Base-by-base conservation (phyloP, 2,113 vertebrate species). In the Onychorhynchus coronatus region DNA sequence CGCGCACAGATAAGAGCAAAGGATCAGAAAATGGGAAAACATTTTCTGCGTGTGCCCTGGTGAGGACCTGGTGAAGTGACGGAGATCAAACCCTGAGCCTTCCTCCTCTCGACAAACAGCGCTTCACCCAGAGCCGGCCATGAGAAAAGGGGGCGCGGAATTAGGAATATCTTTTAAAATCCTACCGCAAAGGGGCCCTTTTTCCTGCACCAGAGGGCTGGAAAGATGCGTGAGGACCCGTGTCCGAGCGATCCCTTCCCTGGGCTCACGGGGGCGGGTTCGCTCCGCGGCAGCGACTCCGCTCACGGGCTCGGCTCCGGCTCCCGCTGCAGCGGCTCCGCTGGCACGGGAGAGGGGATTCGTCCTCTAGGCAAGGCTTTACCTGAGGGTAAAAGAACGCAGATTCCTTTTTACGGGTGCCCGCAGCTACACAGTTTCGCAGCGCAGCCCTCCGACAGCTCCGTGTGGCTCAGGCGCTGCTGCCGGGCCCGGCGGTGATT, bases 401-500 rank as follows among this genome's bases (percentile, higher is more conserved):
- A 6, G 27, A 44, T 21, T 16, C 42, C 35, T 50, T 47, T 55
- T 9, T 5, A 11, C 5, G 35, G 33, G 6, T 71, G 55, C 18
- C 10, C 12, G 1, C 31, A 7, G 27, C 7, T n/a, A 6, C 37
- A 2, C 24, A 1, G 53, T 14, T 9, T 14, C 25, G 0, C 3
- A 41, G 76, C 8, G 20, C 49, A 44, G 65, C 22, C 5, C 47
- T 53, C 14, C 0, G 0, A 5, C 1, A 12, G 44, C 53, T 25
- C 30, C 0, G 0, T 4, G 0, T 0, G 39, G 44, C 44, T 88
- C n/a, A 11, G 0, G 0, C 21, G 15, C 7, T 8, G 50, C 30
- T 31, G 37, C 44, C 19, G 13, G 5, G 11, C 0, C 0, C 1
- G 7, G 10, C 12, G 2, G 12, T 35, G 7, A 31, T 3, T 4